Conservation (phyloP, 2,888 invertebrate genomes). For the Lasioglossum calceatum region DNA sequence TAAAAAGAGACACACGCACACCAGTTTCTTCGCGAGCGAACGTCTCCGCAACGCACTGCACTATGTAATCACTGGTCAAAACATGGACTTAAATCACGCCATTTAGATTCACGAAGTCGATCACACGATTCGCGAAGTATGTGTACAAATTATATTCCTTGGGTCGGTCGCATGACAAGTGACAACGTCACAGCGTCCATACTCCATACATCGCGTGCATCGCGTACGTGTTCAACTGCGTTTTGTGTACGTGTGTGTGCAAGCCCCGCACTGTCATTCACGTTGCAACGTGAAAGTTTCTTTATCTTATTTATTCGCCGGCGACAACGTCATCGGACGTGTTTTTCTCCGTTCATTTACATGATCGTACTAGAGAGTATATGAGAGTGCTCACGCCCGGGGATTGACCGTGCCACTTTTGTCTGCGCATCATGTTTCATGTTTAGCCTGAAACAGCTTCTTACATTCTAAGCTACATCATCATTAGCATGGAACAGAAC, state of each 20-base stretch:
- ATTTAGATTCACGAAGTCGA: not conserved
- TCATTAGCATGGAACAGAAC: no score
- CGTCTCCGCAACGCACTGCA: not conserved
- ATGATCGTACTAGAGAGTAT: not conserved
- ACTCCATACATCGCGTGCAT: not conserved
- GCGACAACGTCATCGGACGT: not conserved
- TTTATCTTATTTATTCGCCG: not conserved
- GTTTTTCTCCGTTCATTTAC: not conserved
- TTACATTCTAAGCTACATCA: no score
- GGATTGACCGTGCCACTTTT: no score
- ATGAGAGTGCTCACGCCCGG: no score
- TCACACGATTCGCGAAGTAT: not conserved
- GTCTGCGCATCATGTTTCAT: no score
- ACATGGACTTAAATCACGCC: not conserved
- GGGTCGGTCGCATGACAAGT: not conserved
- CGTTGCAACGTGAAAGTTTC: not conserved
- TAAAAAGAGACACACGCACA: not conserved
- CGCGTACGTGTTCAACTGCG: not conserved
- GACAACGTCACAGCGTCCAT: not conserved
- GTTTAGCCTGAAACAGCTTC: no score
- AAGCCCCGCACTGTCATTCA: not conserved
- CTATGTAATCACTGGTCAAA: not conserved
- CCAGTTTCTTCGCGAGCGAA: not conserved
- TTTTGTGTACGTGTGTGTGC: not conserved
- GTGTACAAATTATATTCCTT: not conserved